A percentile compares a stretch with the other conserved stretches of the same genome.
Conservation (phyloP, 2,113 vertebrate genomes). For the Serilophus lunatus region DNA sequence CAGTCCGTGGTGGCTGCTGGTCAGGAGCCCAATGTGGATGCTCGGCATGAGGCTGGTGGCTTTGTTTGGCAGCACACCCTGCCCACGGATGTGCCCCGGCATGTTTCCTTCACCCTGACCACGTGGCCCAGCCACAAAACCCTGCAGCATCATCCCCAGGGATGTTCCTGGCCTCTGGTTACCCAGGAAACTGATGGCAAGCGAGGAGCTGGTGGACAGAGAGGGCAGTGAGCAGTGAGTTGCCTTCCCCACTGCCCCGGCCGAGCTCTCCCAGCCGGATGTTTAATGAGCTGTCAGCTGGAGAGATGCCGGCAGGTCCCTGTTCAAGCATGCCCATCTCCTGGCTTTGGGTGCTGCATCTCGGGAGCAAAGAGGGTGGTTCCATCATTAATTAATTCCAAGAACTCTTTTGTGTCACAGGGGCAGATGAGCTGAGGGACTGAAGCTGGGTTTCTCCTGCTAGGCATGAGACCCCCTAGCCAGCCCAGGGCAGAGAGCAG, state of each 20-base stretch:
- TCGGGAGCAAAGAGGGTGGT: background rate
- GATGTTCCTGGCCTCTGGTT: background rate
- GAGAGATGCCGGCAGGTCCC: background rate
- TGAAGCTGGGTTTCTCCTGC: accelerated
- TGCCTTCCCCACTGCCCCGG: background rate
- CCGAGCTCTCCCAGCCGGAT: background rate
- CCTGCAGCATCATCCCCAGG: background rate
- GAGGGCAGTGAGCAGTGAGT: background rate
- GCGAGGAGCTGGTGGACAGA: background rate
- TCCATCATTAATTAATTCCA: background rate
- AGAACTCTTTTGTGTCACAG: accelerated
- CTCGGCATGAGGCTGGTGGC: accelerated
- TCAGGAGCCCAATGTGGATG: background rate
- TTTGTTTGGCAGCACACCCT: background rate
- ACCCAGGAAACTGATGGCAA: background rate
- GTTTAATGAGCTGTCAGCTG: background rate
- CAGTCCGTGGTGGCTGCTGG: background rate
- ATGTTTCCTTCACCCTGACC: background rate
- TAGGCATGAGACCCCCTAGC: accelerated
- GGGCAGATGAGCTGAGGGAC: background rate
- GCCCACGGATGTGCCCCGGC: background rate
- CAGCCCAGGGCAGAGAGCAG: background rate
- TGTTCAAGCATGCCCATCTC: background rate
- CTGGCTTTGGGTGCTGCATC: background rate
- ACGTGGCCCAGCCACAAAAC: background rate